Evolutionary conservation across 2,888 invertebrate species (phyloP), one percentile per base, ranked within the genome.

Genomic region (Deilephila porcellus): DNA sequence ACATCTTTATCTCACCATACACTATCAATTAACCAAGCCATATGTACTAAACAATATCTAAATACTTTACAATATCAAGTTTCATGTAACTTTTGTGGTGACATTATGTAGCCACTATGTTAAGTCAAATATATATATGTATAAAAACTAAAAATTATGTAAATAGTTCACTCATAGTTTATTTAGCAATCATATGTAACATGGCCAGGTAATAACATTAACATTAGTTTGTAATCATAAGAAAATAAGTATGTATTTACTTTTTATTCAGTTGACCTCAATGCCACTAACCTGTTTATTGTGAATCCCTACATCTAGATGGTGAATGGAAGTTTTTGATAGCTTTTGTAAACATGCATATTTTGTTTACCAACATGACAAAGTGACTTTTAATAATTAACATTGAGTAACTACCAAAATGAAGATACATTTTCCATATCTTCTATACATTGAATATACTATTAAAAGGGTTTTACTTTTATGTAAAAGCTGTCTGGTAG

Each of bases 91-190:
- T 56, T n/a, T 56, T 56, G 56, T 56, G 56, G n/a, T 29, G 29
- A 60, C 29, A 60, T 60, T 60, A n/a, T 29, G 60, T 25, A 17
- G 11, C 25, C 29, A 60, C 29, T 29, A 11, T 25, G 14, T 29
- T 29, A 60, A 60, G 11, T 60, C 25, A 25, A 60, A 25, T 25
- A 60, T 17, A 29, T 32, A 29, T 17, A 60, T 14, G 4, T 34
- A 64, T 37, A 64, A 20, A 37, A 37, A 64, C 64, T 37, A 29
- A 37, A 64, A 64, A 34, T 64, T 37, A 45, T 64, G 45, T 64
- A 37, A 64, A 34, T 64, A 34, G 64, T n/a, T 25, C 60, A 29
- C 25, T n/a, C 17, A 20, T 11, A n/a, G n/a, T 34, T 11, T 67
- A 37, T 67, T 37, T 56, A 56, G 56, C 56, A 56, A 67, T 34